A percentile compares a stretch with the other conserved stretches of the same genome.
Evolutionary conservation across 2,113 vertebrate species (phyloP).

Genomic region (Marmota monax): DNA sequence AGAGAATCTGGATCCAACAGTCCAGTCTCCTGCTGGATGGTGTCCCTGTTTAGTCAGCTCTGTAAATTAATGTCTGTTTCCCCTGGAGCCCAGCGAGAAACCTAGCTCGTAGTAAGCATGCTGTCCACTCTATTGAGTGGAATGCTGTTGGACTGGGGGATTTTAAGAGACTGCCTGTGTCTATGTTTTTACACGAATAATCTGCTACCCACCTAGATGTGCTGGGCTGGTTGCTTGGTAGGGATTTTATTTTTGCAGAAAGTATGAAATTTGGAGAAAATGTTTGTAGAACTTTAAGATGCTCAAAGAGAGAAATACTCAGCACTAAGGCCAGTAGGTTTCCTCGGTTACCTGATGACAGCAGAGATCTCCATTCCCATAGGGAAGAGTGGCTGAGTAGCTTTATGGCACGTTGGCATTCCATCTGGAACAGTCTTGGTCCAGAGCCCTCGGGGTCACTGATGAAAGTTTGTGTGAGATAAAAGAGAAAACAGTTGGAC

Average conservation of each 20-base stretch:
- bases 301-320: background rate
- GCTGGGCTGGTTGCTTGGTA: background rate
- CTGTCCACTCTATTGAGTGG: accelerated
- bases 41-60: background rate
- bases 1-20: background rate
- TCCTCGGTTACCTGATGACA: background rate
- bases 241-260: background rate
- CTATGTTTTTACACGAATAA: background rate
- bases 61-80: background rate
- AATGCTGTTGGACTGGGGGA: background rate
- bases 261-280: background rate
- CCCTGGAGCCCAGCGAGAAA: accelerated
- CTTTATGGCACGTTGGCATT: accelerated
- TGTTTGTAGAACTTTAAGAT: background rate
- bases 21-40: background rate
- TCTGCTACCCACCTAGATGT: background rate
- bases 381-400: background rate
- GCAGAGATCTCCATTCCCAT: background rate
- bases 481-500: background rate
- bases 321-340: background rate
- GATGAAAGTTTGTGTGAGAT: background rate
- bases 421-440: background rate
- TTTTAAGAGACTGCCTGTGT: background rate
- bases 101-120: accelerated
- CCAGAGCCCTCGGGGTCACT: background rate